These are phyloP conservation scores for Bombylius discolor DNA, from an alignment of 2,888 invertebrate genomes.

Conservation along the genomic window DNA sequence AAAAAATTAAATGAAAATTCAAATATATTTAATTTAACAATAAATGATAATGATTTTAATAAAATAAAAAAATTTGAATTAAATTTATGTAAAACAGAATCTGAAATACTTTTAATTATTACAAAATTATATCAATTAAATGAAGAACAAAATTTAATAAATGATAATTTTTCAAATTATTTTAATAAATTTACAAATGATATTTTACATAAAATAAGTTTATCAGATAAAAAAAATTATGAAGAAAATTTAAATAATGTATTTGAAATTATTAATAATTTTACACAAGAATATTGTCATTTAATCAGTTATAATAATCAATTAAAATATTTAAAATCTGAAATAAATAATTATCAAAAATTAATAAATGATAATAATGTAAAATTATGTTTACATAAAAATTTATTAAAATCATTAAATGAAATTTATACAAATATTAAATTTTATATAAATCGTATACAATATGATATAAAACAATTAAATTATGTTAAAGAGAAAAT, in stretches of 20 bases:
- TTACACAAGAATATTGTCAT: background rate
- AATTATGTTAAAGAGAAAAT: slow-evolving; percentile 33
- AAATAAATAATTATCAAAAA: slow-evolving; percentile 24
- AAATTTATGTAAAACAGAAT: slow-evolving; percentile 26
- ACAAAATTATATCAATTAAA: slow-evolving; percentile 19
- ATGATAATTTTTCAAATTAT: too few species aligned
- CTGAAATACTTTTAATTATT: slow-evolving; percentile 24
- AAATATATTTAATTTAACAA: background rate
- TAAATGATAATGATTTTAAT: slow-evolving; percentile 9
- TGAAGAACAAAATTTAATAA: too few species aligned
- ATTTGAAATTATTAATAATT: too few species aligned
- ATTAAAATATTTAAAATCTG: slow-evolving; percentile 25
- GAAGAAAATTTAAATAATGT: too few species aligned
- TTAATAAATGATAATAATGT: slow-evolving; percentile 21
- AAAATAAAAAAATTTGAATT: slow-evolving; percentile 23
- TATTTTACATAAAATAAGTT: too few species aligned
- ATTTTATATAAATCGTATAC: slow-evolving; percentile 26
- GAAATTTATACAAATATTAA: slow-evolving; percentile 28
- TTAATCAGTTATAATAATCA: slow-evolving; percentile 23
- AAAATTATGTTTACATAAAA: slow-evolving; percentile 27
- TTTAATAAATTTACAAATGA: too few species aligned
- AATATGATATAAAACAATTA: slow-evolving; percentile 28
- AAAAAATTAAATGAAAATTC: slow-evolving; percentile 22
- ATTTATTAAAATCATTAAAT: slow-evolving; percentile 26
- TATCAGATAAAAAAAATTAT: too few species aligned